Conservation (phyloP, 1,140 invertebrate species). For the Drosophila sucinea region DNA sequence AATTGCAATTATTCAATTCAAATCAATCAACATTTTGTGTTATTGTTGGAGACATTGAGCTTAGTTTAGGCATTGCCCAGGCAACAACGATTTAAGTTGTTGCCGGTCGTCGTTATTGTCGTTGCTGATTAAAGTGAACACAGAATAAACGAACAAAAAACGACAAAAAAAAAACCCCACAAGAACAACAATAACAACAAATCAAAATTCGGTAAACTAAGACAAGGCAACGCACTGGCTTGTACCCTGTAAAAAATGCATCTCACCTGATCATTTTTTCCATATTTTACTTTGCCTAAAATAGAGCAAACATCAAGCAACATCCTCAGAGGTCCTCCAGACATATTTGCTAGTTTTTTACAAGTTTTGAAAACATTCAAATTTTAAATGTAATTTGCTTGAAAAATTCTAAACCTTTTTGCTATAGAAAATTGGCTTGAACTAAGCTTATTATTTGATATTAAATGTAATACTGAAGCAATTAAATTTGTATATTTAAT, state of each 20-base stretch:
- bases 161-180: conserved; percentile 1
- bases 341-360: too few relatives aligned
- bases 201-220: conserved; percentile 5
- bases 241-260: background rate
- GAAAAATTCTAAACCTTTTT: too few relatives aligned
- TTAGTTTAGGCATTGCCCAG: conserved; percentile 65
- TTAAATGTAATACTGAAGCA: too few relatives aligned
- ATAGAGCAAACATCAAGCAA: too few relatives aligned
- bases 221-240: background rate
- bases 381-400: too few relatives aligned
- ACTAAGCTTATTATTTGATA: too few relatives aligned
- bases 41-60: conserved; percentile 68
- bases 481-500: too few relatives aligned
- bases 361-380: too few relatives aligned
- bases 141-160: conserved; percentile 24
- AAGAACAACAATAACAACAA: conserved; percentile 2
- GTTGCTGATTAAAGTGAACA: conserved; percentile 71
- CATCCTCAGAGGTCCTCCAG: too few relatives aligned
- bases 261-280: too few relatives aligned
- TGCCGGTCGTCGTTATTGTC: conserved; percentile 20
- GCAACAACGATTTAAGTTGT: conserved; percentile 73
- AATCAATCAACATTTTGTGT: conserved; percentile 70
- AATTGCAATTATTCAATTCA: conserved; percentile 83
- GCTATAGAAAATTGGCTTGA: too few relatives aligned
- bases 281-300: too few relatives aligned